These are phyloP conservation scores for Tolmerus cingulatus DNA, from an alignment of 2,888 invertebrate genomes.

Conservation along the genomic window DNA sequence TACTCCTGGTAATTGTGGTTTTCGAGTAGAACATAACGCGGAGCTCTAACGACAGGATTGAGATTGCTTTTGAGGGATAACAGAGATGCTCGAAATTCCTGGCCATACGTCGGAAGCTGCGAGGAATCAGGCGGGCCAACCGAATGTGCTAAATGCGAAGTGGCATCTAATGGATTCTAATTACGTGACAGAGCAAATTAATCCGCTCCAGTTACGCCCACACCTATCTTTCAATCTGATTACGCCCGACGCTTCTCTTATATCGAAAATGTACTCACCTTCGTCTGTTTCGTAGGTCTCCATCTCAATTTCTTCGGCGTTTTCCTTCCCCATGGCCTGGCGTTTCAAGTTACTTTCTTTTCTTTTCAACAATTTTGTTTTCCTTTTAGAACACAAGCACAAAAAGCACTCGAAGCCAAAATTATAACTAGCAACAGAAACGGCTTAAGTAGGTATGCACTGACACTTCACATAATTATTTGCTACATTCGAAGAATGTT, in stretches of 20 bases:
- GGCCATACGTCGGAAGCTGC: background rate
- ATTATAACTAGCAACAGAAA: background rate
- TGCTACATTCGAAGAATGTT: background rate
- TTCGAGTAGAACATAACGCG: background rate
- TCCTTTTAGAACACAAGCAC: background rate
- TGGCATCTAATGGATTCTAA: background rate
- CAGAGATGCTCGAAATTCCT: background rate
- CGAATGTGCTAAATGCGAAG: background rate
- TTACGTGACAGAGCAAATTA: background rate
- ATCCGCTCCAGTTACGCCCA: background rate
- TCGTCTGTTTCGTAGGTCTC: conserved; percentile 48
- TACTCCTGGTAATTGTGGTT: background rate
- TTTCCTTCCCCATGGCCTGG: background rate
- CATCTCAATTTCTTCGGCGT: conserved; percentile 46
- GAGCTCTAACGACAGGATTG: background rate
- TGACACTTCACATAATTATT: background rate
- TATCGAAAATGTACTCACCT: conserved; percentile 27
- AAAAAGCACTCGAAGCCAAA: background rate
- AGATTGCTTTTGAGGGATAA: background rate
- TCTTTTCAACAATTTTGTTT: background rate
- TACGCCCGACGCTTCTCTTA: background rate
- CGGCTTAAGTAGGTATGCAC: background rate
- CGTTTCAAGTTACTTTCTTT: background rate
- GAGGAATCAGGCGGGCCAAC: background rate
- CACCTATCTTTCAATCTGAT: background rate